Percentiles rank a stretch among this genome's conserved stretches.
These are phyloP conservation scores for Hyles euphorbiae DNA, from an alignment of 1,140 invertebrate species.

Conservation along the genomic window DNA sequence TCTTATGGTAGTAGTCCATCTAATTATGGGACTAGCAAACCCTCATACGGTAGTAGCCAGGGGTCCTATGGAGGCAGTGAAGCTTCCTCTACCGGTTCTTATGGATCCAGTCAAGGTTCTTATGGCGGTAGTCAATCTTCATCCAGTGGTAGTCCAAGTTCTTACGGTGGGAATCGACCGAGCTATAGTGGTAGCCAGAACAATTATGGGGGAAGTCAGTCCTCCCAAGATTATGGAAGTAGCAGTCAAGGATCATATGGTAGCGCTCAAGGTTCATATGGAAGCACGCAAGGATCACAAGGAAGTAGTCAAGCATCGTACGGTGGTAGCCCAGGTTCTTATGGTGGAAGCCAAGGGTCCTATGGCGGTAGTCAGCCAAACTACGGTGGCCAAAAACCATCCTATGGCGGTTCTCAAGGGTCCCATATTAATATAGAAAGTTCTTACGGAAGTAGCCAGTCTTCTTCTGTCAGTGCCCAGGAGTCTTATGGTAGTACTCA, in stretches of 20 bases:
- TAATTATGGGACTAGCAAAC: slow-evolving; percentile 3
- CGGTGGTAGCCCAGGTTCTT: slow-evolving; percentile 9
- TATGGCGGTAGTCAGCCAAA: slow-evolving; percentile 13
- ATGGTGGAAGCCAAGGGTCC: slow-evolving; percentile 7
- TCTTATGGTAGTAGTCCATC: slow-evolving; percentile 2
- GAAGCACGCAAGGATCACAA: slow-evolving; percentile 11
- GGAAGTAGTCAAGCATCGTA: slow-evolving; percentile 13
- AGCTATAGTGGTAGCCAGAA: slow-evolving; percentile 13
- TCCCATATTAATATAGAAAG: slow-evolving; percentile 14
- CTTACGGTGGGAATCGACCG: slow-evolving; percentile 7
- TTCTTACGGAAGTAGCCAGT: slow-evolving; percentile 12
- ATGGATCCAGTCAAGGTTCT: slow-evolving; percentile 1
- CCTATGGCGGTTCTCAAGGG: slow-evolving; percentile 14
- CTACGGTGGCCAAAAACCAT: slow-evolving; percentile 13
- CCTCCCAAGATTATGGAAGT: slow-evolving; percentile 14
- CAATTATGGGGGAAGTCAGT: slow-evolving; percentile 13
- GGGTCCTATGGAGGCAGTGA: slow-evolving; percentile 3
- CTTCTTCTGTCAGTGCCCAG: slow-evolving; percentile 17
- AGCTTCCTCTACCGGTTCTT: slow-evolving; percentile 7
- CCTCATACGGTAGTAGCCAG: slow-evolving; percentile 6
- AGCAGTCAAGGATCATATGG: slow-evolving; percentile 13
- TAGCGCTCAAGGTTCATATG: slow-evolving; percentile 12
- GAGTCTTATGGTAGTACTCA: slow-evolving; percentile 15
- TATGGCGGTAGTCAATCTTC: slow-evolving; percentile 14
- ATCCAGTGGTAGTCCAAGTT: slow-evolving; percentile 10